Evolutionary conservation across 2,888 invertebrate species (phyloP).

Genomic region (Crioceris asparagi): DNA sequence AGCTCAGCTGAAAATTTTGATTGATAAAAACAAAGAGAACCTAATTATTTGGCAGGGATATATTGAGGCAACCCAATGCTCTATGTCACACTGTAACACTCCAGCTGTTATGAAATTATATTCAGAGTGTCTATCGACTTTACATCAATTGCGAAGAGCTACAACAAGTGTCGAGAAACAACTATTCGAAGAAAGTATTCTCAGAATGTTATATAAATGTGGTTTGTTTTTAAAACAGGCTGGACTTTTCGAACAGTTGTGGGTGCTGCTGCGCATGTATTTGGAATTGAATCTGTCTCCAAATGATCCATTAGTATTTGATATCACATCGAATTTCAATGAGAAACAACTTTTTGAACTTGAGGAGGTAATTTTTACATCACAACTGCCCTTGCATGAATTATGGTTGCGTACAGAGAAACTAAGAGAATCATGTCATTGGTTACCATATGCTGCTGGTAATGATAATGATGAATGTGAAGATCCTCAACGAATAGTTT

Average conservation of each 20-base stretch:
- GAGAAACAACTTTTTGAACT: slow-evolving; percentile 45
- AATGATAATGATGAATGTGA: slow-evolving; percentile 37
- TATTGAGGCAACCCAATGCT: slow-evolving; percentile 43
- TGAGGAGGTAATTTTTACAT: slow-evolving; percentile 50
- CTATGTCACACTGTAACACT: slow-evolving; percentile 52
- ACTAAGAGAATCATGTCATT: slow-evolving; percentile 60
- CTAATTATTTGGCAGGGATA: slow-evolving; percentile 44
- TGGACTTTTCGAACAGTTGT: slow-evolving; percentile 65
- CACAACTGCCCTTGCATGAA: slow-evolving; percentile 57
- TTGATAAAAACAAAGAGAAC: slow-evolving; percentile 40
- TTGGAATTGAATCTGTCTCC: slow-evolving; percentile 53
- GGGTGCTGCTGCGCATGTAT: slow-evolving; percentile 58
- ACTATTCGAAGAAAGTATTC: slow-evolving; percentile 34
- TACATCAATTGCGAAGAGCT: slow-evolving; percentile 36
- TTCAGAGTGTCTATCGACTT: slow-evolving; percentile 38
- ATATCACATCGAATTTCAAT: slow-evolving; percentile 25
- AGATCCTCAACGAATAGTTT: slow-evolving; percentile 56
- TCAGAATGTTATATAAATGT: slow-evolving; percentile 42
- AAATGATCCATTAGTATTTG: slow-evolving; percentile 17
- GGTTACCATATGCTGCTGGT: slow-evolving; percentile 43
- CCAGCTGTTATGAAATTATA: slow-evolving; percentile 49
- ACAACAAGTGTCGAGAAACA: slow-evolving; percentile 31
- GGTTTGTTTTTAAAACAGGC: slow-evolving; percentile 56
- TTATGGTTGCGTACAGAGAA: slow-evolving; percentile 68
- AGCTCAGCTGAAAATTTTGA: slow-evolving; percentile 37